These are phyloP conservation scores for Sesamia inferens DNA, from an alignment of 2,888 invertebrate genomes.

Conservation along the genomic window DNA sequence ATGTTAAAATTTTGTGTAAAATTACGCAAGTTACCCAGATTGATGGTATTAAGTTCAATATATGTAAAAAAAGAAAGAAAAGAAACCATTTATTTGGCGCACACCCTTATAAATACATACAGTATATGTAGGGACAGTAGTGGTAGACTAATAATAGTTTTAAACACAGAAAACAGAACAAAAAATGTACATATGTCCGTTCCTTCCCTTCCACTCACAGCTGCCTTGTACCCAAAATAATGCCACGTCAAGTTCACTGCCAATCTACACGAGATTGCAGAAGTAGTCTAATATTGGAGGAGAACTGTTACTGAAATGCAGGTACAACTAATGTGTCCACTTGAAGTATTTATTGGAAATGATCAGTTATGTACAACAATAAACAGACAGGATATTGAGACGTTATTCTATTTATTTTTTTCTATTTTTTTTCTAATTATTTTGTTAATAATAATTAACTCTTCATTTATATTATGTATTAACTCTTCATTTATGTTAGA, in stretches of 20 bases:
- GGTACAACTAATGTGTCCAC: conserved; percentile 28
- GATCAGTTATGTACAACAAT: conserved; percentile 11
- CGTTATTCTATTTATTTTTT: not conserved
- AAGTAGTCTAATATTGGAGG: conserved; percentile 24
- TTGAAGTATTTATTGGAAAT: conserved; percentile 26
- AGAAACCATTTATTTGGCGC: too few species aligned
- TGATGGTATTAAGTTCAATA: too few species aligned
- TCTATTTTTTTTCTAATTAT: too few species aligned
- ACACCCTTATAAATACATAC: too few species aligned
- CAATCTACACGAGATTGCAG: not conserved
- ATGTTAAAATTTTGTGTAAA: too few species aligned
- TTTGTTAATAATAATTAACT: not conserved
- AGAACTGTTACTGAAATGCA: not conserved
- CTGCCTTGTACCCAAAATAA: conserved; percentile 5
- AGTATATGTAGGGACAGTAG: too few species aligned
- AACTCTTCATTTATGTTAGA: not conserved
- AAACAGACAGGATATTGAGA: not conserved
- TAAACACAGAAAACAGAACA: too few species aligned
- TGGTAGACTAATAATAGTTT: too few species aligned
- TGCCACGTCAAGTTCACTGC: conserved; percentile 24
- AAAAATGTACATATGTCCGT: too few species aligned
- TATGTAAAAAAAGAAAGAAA: too few species aligned
- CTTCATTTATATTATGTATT: not conserved
- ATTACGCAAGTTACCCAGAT: too few species aligned
- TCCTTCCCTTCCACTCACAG: not conserved